Conservation (phyloP, 2,888 invertebrate species). For the Euzophera pinguis region DNA sequence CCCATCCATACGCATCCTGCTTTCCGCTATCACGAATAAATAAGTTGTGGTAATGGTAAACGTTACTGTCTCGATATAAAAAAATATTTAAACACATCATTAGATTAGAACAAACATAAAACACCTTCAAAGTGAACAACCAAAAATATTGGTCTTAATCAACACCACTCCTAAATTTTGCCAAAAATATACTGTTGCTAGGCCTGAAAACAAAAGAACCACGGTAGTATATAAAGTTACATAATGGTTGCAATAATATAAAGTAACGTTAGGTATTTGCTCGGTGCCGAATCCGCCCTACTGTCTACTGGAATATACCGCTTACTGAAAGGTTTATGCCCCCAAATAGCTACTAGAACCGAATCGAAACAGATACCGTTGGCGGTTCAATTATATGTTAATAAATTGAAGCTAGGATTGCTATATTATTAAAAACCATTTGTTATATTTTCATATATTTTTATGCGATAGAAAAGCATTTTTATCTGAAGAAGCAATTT, state of each 20-base stretch:
- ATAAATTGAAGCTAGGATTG: neutral
- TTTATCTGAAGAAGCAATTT: no score
- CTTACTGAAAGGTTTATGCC: conserved; percentile 5
- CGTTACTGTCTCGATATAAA: no score
- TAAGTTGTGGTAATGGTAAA: no score
- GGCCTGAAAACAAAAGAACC: neutral
- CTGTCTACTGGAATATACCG: conserved; percentile 7
- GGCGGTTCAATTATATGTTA: conserved; percentile 7
- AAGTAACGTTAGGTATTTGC: neutral
- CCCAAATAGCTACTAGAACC: conserved; percentile 2
- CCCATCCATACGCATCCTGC: neutral
- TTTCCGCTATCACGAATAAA: conserved; percentile 6
- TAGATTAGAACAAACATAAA: no score
- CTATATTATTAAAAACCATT: no score
- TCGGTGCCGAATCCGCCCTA: conserved; percentile 1
- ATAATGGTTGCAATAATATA: conserved; percentile 9
- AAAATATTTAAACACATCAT: no score
- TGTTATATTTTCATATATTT: no score
- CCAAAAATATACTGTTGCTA: neutral
- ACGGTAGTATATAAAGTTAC: conserved; percentile 3
- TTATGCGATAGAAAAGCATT: no score
- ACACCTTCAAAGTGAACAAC: neutral
- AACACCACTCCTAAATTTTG: neutral
- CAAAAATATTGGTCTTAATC: neutral
- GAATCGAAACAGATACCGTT: conserved; percentile 4